Base-by-base conservation (phyloP, 2,888 invertebrate genomes). In the Drosophila neonasuta region DNA sequence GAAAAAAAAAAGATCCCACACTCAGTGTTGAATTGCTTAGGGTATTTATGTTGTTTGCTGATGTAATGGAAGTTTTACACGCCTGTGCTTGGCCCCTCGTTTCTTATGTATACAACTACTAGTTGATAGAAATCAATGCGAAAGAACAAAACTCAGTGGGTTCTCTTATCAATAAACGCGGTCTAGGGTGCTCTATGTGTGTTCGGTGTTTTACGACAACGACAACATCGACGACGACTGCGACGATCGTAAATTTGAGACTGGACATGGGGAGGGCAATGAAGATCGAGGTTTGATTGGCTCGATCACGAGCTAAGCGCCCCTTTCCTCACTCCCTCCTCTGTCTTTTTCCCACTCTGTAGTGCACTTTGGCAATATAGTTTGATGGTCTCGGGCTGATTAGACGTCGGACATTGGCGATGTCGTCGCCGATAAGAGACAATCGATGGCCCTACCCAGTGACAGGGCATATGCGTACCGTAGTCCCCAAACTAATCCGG, bases 281-380 rank as follows among this genome's bases (percentile, higher is more conserved):
- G 17, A 15, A 29, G 32, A 20, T 59, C 44, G 51, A 10, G 46
- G 36, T 6, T 30, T 13, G 54, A n/a, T 60, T 34, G 39, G 8
- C 30, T 13, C 42, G 57, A 76, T 71, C 72, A 74, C 72, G 63
- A 58, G 76, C 60, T 74, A 24, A 20, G 68, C 51, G 56, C 63
- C 61, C 68, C 20, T 30, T 9, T 41, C 8, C 10, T 41, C 5
- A 41, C 39, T 41, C 15, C 4, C 15, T 41, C 0, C 2, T 6
- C 13, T 13, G 39, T 13, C 15, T 41, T n/a, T 11, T 3, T 44
- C 20, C 20, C 20, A 30, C 15, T 3, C 11, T 34, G 24, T 15
- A 34, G 20, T 72, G 46, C 56, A 66, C 15, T 54, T 55, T 13
- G 30, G 9, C 20, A 50, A 34, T 46, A 24, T n/a, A 7, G 10